Conservation (phyloP, 1,140 invertebrate genomes). For the Leucophenga varia region DNA sequence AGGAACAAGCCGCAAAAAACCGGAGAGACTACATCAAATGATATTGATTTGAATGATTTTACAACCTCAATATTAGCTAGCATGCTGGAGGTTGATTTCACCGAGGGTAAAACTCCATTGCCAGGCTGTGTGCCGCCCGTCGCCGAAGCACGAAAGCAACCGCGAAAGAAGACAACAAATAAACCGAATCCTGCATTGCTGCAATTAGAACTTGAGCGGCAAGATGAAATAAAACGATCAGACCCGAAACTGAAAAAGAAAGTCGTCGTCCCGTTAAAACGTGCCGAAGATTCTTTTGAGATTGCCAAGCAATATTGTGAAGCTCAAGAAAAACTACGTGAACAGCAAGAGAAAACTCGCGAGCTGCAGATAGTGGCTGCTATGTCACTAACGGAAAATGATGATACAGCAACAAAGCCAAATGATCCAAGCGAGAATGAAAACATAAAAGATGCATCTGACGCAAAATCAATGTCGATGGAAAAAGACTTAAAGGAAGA, state of each 20-base stretch:
- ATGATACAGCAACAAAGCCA: too few relatives aligned
- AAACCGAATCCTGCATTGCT: slow-evolving; percentile 49
- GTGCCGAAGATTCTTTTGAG: slow-evolving; percentile 42
- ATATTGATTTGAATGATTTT: slow-evolving; percentile 36
- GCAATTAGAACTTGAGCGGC: slow-evolving; percentile 39
- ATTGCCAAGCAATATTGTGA: too few relatives aligned
- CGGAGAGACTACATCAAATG: neutral
- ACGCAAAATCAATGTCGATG: too few relatives aligned
- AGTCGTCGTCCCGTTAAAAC: slow-evolving; percentile 27
- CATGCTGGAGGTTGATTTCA: slow-evolving; percentile 44
- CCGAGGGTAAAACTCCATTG: slow-evolving; percentile 15
- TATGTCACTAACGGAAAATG: too few relatives aligned
- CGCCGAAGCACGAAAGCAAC: slow-evolving; percentile 27
- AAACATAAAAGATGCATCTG: too few relatives aligned
- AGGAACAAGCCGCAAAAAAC: neutral
- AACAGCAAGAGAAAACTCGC: too few relatives aligned
- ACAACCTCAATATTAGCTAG: slow-evolving; percentile 47
- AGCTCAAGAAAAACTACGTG: too few relatives aligned
- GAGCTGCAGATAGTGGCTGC: too few relatives aligned
- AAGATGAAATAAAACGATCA: slow-evolving; percentile 38
- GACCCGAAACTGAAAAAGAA: slow-evolving; percentile 48
- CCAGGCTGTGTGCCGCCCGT: slow-evolving; percentile 5
- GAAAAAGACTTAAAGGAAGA: too few relatives aligned
- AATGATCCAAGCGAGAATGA: too few relatives aligned
- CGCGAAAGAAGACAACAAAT: slow-evolving; percentile 47